A percentile compares a stretch with the other conserved stretches of the same genome.
These are phyloP conservation scores for Papilio aristodemus DNA, from an alignment of 1,140 invertebrate species.

Conservation along the genomic window DNA sequence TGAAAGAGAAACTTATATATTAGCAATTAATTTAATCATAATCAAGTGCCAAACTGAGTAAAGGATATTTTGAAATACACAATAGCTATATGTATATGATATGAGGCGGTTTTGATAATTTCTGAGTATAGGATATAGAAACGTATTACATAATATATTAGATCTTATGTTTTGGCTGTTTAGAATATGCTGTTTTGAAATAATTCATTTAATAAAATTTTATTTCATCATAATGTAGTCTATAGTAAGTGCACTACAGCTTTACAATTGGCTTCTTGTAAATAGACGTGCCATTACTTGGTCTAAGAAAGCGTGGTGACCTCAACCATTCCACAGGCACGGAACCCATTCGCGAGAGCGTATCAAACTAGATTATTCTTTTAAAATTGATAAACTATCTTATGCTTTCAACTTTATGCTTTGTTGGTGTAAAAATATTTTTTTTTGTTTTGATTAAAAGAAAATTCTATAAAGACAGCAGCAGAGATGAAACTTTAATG, in stretches of 20 bases:
- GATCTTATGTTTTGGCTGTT: too few relatives aligned
- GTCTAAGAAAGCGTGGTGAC: constrained; percentile 61
- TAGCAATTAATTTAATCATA: too few relatives aligned
- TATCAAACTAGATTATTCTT: constrained; percentile 39
- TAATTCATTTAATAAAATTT: neutral
- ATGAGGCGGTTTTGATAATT: too few relatives aligned
- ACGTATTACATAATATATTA: too few relatives aligned
- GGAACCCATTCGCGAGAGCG: constrained; percentile 39
- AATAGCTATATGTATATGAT: too few relatives aligned
- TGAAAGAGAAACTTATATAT: too few relatives aligned
- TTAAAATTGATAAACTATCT: constrained; percentile 37
- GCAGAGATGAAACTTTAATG: too few relatives aligned
- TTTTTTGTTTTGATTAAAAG: neutral
- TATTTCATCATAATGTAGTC: constrained; percentile 37
- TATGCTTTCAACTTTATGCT: neutral
- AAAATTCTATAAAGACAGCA: too few relatives aligned
- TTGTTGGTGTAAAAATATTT: neutral
- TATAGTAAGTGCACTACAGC: constrained; percentile 48
- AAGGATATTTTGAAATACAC: too few relatives aligned
- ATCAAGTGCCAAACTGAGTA: too few relatives aligned
- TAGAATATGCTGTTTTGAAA: too few relatives aligned
- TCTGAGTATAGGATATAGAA: too few relatives aligned
- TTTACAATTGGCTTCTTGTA: constrained; percentile 43
- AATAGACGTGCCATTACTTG: constrained; percentile 48
- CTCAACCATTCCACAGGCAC: constrained; percentile 38